phyloP scores from a whole-genome alignment of 2,113 vertebrate genomes.

The Ellobius talpinus region DNA sequence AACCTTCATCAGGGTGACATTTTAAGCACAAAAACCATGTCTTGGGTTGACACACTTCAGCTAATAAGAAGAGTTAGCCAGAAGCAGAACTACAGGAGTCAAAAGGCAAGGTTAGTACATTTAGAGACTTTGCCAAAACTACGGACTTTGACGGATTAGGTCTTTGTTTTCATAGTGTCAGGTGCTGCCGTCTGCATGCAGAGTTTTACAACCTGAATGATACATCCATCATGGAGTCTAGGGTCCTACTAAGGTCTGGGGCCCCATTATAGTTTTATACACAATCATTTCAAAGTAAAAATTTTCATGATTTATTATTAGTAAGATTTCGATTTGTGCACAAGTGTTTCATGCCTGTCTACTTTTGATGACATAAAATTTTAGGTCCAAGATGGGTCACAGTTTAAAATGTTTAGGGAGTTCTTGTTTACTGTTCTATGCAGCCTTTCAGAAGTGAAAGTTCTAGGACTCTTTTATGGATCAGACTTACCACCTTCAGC shows the following conservation, averaged over 20 bases:
- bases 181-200: not conserved
- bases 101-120: not conserved
- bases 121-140: not conserved
- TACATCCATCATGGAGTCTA: not conserved
- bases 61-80: not conserved
- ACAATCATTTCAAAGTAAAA: not conserved
- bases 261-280: not conserved
- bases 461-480: not conserved
- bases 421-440: not conserved
- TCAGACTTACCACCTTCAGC: not conserved
- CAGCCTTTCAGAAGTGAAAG: not conserved
- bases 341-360: not conserved
- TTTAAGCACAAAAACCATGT: not conserved
- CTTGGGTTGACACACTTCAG: not conserved
- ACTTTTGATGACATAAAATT: not conserved
- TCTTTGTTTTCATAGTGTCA: not conserved
- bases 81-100: not conserved
- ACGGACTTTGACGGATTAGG: not conserved
- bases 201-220: not conserved
- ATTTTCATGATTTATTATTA: not conserved
- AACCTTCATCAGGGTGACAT: not conserved
- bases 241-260: not conserved
- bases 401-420: not conserved
- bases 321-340: not conserved
- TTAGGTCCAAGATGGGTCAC: not conserved